These are phyloP conservation scores for Chrysemys picta DNA, from an alignment of 2,113 vertebrate genomes.

Conservation along the genomic window DNA sequence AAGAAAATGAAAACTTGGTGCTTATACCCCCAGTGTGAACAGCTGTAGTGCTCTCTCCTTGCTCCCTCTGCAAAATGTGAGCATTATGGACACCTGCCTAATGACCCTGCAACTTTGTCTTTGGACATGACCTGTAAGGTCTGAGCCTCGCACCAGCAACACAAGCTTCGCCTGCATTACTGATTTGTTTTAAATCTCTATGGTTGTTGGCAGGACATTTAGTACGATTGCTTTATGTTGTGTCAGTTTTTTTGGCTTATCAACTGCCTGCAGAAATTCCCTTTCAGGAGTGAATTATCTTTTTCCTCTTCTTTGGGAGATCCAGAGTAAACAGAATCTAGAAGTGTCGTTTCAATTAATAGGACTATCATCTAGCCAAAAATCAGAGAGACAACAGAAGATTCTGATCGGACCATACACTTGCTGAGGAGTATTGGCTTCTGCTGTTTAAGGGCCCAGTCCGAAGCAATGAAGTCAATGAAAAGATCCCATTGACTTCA, in stretches of 20 bases:
- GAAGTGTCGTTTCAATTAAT: slow-evolving; percentile 35
- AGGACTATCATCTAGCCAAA: slow-evolving; percentile 14
- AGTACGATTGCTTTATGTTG: neutral
- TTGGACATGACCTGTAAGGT: neutral
- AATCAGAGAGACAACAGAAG: neutral
- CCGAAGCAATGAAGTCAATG: neutral
- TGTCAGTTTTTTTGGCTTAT: neutral
- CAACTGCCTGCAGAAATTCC: neutral
- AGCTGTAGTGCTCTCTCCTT: neutral
- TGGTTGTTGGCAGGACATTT: slow-evolving; percentile 14
- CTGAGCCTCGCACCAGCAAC: neutral
- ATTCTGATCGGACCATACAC: neutral
- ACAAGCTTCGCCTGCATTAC: neutral
- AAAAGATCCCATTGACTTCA: neutral
- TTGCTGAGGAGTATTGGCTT: neutral
- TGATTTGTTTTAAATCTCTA: neutral
- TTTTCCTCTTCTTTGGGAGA: neutral
- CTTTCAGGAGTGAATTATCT: slow-evolving; percentile 13
- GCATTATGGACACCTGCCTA: neutral
- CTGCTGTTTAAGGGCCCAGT: neutral
- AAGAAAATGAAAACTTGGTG: neutral
- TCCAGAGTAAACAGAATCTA: slow-evolving; percentile 24
- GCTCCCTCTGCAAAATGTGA: neutral
- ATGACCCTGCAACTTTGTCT: neutral
- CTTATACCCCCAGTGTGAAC: neutral